Base-by-base conservation (phyloP, 2,888 invertebrate species). In the Scotopteryx bipunctaria region DNA sequence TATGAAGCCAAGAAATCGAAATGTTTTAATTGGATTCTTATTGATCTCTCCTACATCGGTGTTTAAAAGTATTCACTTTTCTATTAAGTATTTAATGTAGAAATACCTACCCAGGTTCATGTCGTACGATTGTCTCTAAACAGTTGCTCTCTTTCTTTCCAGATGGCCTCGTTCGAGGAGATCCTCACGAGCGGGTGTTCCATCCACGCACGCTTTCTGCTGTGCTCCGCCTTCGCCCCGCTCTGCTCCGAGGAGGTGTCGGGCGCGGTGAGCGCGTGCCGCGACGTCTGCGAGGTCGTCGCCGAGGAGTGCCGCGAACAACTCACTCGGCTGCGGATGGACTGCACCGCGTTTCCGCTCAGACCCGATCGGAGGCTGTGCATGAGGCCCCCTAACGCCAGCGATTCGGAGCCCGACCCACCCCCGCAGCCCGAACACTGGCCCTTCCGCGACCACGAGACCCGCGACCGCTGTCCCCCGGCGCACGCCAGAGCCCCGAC, bases 151-250 rank as follows among this genome's bases (percentile, higher is more conserved):
- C 37, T 41, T 50, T 51, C 14, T 45, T 75, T 93, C 14, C 93
- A 95, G 95, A 92, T 95, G 78, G 85, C 92, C 55, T 88, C 92
- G 55, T 94, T 95, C 81, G 89, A 93, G 71, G 94, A 93, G 0
- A 90, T 97, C 54, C 92, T 97, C 45, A 92, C 95, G 63, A 94
- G 94, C 71, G 94, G 94, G 42, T 97, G 97, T 77, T 96, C 96
- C 2, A 91, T 92, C 49, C 94, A 96, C 72, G 93, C 96, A 31
- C 93, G 95, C 63, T 95, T 98, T 82, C 94, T 98, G 74, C 92
- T 98, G 55, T 98, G 98, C 88, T 96, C 97, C 9, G 94, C 97
- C 43, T 96, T 96, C 82, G 95, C 96, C 5, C 98, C 98, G 25
- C 94, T 98, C 80, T 98, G 98, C 84, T 96, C 97, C 19, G 95